Conservation (phyloP, 1,140 invertebrate genomes). For the Mercenaria mercenaria region DNA sequence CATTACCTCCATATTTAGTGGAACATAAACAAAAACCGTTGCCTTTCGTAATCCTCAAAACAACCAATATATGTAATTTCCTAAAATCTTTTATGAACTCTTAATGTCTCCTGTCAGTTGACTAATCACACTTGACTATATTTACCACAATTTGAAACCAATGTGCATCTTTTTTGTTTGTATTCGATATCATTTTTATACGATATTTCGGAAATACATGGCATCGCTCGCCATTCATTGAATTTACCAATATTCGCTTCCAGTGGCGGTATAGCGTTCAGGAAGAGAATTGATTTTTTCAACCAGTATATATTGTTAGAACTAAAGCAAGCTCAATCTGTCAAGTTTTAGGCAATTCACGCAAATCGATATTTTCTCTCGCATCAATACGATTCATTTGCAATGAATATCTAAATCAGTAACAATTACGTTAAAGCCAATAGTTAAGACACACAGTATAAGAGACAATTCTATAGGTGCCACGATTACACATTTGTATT, state of each 20-base stretch:
- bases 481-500: too few relatives aligned
- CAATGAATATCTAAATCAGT: slow-evolving; percentile 3
- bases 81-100: too few relatives aligned
- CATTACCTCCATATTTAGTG: neutral
- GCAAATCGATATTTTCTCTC: neutral
- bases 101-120: neutral
- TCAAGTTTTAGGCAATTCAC: slow-evolving; percentile 17
- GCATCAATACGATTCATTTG: slow-evolving; percentile 18
- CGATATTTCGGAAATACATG: neutral
- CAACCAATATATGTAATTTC: neutral
- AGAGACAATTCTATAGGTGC: too few relatives aligned
- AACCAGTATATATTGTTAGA: slow-evolving; percentile 1
- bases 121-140: neutral
- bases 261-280: neutral
- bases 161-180: neutral
- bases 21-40: neutral
- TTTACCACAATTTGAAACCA: neutral
- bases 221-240: slow-evolving; percentile 23
- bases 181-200: slow-evolving; percentile 31
- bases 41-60: neutral
- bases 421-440: neutral
- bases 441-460: too few relatives aligned
- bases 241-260: slow-evolving; percentile 33
- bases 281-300: slow-evolving; percentile 33
- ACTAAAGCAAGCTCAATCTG: neutral